phyloP scores from a whole-genome alignment of 2,797 vertebrate genomes.

The Myotis pilosus region DNA sequence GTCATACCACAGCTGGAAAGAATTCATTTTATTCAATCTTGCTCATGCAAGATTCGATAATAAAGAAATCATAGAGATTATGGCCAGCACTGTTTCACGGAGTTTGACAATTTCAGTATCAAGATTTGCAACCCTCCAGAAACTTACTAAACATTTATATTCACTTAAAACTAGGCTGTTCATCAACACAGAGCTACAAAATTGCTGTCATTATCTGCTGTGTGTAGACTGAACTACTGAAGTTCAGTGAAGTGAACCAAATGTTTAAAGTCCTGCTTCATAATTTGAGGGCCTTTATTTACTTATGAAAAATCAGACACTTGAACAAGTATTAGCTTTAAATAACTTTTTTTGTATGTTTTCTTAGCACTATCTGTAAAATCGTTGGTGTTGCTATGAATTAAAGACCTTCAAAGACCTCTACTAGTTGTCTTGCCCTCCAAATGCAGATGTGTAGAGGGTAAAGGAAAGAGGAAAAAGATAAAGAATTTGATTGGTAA shows the following conservation, averaged over 20 bases:
- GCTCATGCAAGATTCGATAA: background rate
- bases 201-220: background rate
- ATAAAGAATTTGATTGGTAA: background rate
- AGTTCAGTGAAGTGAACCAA: background rate
- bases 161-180: background rate
- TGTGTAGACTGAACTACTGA: background rate
- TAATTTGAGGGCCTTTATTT: background rate
- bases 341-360: background rate
- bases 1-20: background rate
- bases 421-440: background rate
- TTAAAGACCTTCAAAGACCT: background rate
- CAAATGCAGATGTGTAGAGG: background rate
- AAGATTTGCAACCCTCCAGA: background rate
- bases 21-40: background rate
- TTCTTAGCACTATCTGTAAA: background rate
- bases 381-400: background rate
- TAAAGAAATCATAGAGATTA: background rate
- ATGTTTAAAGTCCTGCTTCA: background rate
- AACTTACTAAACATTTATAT: background rate
- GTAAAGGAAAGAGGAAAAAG: background rate
- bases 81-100: background rate
- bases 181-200: background rate
- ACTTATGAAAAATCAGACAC: background rate
- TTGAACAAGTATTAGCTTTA: background rate
- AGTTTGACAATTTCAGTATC: background rate